phyloP scores from a whole-genome alignment of 92 coral and sea anemone genomes.

The Metridium senile region DNA sequence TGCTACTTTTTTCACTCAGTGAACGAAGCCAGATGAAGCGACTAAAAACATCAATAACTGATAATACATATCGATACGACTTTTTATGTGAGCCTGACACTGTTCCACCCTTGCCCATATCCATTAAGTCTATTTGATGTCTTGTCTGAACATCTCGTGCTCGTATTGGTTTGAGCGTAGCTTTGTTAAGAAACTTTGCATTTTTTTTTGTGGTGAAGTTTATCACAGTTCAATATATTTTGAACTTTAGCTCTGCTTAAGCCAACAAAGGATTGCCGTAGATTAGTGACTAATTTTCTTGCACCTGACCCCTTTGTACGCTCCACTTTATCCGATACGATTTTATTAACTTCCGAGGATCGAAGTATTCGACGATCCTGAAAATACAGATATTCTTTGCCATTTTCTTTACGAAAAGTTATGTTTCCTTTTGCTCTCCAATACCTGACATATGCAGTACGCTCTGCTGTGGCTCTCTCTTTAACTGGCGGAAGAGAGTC shows the following conservation, averaged over 20 bases:
- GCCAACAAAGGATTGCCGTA: constrained; percentile 3
- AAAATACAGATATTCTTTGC: too few species aligned
- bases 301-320: constrained; percentile 19
- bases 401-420: too few species aligned
- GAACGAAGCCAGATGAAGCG: constrained; percentile 31
- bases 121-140: constrained; percentile 40
- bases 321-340: too few species aligned
- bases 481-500: too few species aligned
- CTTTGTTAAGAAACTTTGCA: constrained; percentile 28
- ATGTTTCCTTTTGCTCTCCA: too few species aligned
- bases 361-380: too few species aligned
- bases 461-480: too few species aligned
- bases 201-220: constrained; percentile 22
- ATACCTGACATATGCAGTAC: too few species aligned
- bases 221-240: constrained; percentile 28
- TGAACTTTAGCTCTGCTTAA: constrained; percentile 20
- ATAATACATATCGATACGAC: constrained; percentile 14
- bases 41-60: constrained; percentile 32
- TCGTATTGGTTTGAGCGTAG: constrained; percentile 29
- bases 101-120: constrained; percentile 22
- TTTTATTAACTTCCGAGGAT: too few species aligned
- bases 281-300: background rate
- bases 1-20: constrained; percentile 8
- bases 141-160: constrained; percentile 33
- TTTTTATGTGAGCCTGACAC: background rate